Evolutionary conservation across 2,888 invertebrate genomes (phyloP), one percentile per base, ranked within the genome.

Genomic region (Andrena bucephala): DNA sequence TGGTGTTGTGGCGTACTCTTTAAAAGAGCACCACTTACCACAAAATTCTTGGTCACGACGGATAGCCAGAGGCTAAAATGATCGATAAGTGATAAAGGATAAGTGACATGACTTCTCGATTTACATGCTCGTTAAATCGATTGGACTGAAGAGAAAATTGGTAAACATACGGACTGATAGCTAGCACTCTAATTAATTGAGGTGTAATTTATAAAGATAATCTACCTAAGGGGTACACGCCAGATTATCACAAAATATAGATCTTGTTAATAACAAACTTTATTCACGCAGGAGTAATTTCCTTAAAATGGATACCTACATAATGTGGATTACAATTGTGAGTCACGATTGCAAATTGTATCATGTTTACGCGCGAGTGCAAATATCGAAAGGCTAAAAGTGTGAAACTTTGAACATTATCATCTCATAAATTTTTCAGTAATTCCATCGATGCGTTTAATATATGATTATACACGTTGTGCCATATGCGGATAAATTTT

Each of bases 61-160:
- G 20, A 48, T 29, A 8, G n/a, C 31, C 16, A 5, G 54, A 57
- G 20, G 20, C 27, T 50, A 27, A 60, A 50, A 71, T 77, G 59
- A 78, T 84, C 81, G 78, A 82, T 84, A 42, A 29, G 65, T 59
- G 78, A 78, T 76, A 68, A 81, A 60, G 60, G 63, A 78, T 78
- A 78, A 76, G 67, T 66, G 63, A 71, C 62, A 31, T 42, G 59
- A 52, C 65, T 62, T 69, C 57, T 66, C 65, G 29, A 72, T 82
- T 82, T 76, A 65, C 72, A 73, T 69, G 48, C 50, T 65, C 57
- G 52, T 84, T 66, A 78, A 71, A 42, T 68, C 68, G 59, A 84
- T 74, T 67, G 4, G 48, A 59, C n/a, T 48, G 27, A 50, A 63
- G 36, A 27, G 60, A 20, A 68, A 16, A 27, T 29, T 48, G 50